Percentiles rank a stretch among this genome's conserved stretches.
These are phyloP conservation scores for Coracopsis vasa DNA, from an alignment of 2,113 vertebrate species.

Conservation along the genomic window DNA sequence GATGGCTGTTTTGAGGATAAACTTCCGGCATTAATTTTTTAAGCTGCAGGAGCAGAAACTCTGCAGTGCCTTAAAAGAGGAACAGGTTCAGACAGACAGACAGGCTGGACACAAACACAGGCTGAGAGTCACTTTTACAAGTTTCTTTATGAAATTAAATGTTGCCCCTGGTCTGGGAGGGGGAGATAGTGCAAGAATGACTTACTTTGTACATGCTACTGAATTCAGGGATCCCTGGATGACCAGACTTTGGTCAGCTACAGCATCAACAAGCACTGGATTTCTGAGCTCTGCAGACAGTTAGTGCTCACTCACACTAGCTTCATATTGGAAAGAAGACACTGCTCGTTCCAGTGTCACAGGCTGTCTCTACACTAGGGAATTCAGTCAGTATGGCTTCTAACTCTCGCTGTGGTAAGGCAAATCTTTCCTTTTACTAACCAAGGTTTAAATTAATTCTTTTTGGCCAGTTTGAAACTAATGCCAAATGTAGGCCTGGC, in stretches of 20 bases:
- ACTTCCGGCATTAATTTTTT: neutral
- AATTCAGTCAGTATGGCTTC: slow-evolving; percentile 76
- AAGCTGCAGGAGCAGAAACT: neutral
- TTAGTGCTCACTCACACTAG: neutral
- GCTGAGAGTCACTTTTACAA: slow-evolving; percentile 59
- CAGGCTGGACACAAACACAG: slow-evolving; percentile 35
- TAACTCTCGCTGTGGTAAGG: slow-evolving; percentile 67
- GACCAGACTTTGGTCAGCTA: slow-evolving; percentile 45
- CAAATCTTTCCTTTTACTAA: slow-evolving; percentile 64
- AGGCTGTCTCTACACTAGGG: neutral
- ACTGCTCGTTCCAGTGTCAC: neutral
- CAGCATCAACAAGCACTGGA: slow-evolving; percentile 3
- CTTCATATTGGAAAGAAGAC: neutral
- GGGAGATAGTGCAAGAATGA: slow-evolving; percentile 70
- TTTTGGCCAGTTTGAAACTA: slow-evolving; percentile 43
- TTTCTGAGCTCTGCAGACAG: neutral
- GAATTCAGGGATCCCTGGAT: slow-evolving; percentile 36
- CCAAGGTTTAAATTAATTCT: slow-evolving; percentile 15
- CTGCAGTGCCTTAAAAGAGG: neutral
- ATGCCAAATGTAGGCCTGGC: neutral
- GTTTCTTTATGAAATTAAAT: slow-evolving; percentile 82
- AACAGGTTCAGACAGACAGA: neutral
- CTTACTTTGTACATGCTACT: slow-evolving; percentile 71
- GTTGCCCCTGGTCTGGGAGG: slow-evolving; percentile 59
- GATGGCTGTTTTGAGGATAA: neutral